A percentile compares a stretch with the other conserved stretches of the same genome.
Evolutionary conservation across 2,797 vertebrate genomes (phyloP).

Genomic region (Malurus splendens): DNA sequence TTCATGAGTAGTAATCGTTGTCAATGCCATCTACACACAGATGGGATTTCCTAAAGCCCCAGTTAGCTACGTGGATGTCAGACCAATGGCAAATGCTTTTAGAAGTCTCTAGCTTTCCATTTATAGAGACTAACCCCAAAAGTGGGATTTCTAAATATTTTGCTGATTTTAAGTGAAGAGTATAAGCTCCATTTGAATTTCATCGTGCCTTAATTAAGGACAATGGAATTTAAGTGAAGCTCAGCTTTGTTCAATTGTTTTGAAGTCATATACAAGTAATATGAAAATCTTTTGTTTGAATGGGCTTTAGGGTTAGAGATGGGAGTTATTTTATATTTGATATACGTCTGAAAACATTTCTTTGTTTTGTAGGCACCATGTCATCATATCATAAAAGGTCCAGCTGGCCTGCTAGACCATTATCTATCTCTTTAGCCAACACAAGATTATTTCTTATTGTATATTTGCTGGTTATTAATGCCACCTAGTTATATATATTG

Average conservation of each 20-base stretch:
- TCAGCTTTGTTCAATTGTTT: neutral
- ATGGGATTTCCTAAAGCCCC: neutral
- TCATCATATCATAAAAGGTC: neutral
- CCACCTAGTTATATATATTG: constrained; percentile 35
- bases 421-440: constrained; percentile 20
- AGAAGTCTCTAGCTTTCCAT: neutral
- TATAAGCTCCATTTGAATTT: neutral
- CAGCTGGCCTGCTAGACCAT: neutral
- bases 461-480: constrained; percentile 32
- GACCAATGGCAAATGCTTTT: neutral
- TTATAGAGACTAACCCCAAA: neutral
- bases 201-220: neutral
- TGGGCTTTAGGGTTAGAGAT: neutral
- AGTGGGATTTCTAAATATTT: neutral
- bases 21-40: neutral
- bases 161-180: neutral
- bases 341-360: neutral
- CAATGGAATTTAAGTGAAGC: neutral
- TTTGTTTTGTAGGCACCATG: neutral
- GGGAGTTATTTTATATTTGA: neutral
- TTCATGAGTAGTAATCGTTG: neutral
- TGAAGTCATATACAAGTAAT: neutral
- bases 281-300: neutral
- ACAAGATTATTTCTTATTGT: constrained; percentile 20
- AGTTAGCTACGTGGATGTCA: neutral